Evolutionary conservation across 2,113 vertebrate species (phyloP).

Genomic region (Capra hircus): DNA sequence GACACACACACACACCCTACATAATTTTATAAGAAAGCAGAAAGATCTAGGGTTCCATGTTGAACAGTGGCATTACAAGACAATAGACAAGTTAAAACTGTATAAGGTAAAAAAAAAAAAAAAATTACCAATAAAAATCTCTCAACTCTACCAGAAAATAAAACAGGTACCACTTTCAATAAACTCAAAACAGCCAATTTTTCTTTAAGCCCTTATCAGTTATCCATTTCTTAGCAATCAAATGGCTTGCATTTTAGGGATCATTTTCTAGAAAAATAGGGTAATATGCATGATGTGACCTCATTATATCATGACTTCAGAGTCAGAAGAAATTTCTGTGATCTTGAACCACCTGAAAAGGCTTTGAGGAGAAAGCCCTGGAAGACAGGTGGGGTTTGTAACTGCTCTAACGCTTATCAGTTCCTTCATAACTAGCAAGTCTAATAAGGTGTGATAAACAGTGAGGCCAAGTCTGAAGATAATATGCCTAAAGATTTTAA

Average conservation of each 20-base stretch:
- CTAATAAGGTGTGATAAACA: background rate
- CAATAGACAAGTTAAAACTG: background rate
- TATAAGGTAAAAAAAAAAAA: background rate
- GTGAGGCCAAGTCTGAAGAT: background rate
- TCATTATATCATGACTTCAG: background rate
- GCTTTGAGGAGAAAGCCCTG: background rate
- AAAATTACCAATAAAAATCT: background rate
- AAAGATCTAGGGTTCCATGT: background rate
- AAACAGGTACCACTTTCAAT: background rate
- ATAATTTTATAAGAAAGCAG: background rate
- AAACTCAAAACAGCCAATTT: background rate
- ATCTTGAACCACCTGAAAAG: background rate
- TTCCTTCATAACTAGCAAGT: background rate
- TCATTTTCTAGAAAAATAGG: slow-evolving; percentile 7
- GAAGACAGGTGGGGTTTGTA: background rate
- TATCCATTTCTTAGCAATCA: background rate
- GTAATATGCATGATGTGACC: background rate
- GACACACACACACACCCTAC: background rate
- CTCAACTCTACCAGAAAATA: background rate
- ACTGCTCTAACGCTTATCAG: background rate
- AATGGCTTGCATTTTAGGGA: background rate
- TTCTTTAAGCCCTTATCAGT: background rate
- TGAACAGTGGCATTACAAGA: background rate
- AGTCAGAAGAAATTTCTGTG: background rate
- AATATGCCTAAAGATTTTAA: background rate